Evolutionary conservation across 1,140 invertebrate species (phyloP), one percentile per base, ranked within the genome.

Genomic region (Neodiprion fabricii): DNA sequence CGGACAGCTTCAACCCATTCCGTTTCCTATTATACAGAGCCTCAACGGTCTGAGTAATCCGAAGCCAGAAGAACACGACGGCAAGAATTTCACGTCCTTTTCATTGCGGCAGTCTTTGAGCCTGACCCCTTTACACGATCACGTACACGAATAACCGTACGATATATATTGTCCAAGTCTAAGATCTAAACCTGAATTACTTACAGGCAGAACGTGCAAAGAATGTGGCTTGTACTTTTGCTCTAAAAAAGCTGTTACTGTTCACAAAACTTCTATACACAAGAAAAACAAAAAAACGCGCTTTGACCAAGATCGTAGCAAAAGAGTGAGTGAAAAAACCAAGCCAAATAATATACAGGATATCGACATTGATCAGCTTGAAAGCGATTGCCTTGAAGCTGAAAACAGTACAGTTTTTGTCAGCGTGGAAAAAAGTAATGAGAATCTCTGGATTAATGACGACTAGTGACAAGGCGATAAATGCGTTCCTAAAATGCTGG

Each of bases 81-180:
- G 48, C 40, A 69, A 74, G 8, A 17, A 5, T 47, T 74, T 70
- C 61, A 17, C 67, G n/a, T 67, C 67, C 4, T 69, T 74, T 50
- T 50, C 69, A 7, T 12, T 74, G 48, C 5, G 48, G 48, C 67
- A 69, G 1, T 69, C 28, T 67, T 17, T 74, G 9, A 47, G 5
- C 10, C 5, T 74, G 7, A 14, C 66, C 5, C 72, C 72, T 48
- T 21, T 7, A 7, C 10, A 49, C 21, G 48, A 69, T 17, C 28
- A 49, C 11, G 50, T 68, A 47, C 23, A 23, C 8, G 10, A 74
- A 21, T 17, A 69, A 14, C 67, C 67, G 2, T 50, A 74, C 21
- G 67, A 69, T 74, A 50, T 48, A 17, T 70, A 69, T 69, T 74
- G 72, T 50, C 67, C 72, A 14, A 71, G 70, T 48, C 70, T 71